Evolutionary conservation across 2,888 invertebrate species (phyloP).

Genomic region (Itoplectis maculator): DNA sequence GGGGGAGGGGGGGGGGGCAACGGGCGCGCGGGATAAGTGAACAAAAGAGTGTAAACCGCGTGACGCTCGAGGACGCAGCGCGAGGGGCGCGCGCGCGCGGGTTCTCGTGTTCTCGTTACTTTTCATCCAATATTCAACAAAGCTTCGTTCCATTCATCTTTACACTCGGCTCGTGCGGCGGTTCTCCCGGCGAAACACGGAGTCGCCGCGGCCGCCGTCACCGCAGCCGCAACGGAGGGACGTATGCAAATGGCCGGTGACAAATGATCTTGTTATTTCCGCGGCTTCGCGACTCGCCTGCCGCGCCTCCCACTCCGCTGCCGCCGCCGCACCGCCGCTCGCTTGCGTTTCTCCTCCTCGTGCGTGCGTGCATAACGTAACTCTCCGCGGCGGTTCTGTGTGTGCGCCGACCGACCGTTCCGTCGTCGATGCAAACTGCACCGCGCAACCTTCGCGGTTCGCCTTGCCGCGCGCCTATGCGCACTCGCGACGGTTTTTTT

Average conservation of each 20-base stretch:
- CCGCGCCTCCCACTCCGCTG: too few species aligned
- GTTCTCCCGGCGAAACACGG: conserved; percentile 25
- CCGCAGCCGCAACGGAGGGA: too few species aligned
- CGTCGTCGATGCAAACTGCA: conserved; percentile 13
- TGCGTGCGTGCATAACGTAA: conserved; percentile 48
- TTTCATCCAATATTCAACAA: conserved; percentile 81
- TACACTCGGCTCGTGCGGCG: conserved; percentile 65
- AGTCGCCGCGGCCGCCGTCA: too few species aligned
- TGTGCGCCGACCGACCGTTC: neutral
- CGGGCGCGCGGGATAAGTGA: conserved; percentile 17
- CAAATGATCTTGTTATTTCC: conserved; percentile 83
- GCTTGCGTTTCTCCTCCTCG: conserved; percentile 32
- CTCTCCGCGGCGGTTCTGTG: neutral
- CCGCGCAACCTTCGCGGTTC: conserved; percentile 35
- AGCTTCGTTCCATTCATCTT: conserved; percentile 81
- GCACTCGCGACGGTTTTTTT: conserved; percentile 8
- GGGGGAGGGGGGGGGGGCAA: neutral
- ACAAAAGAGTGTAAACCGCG: conserved; percentile 35
- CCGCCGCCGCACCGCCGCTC: conserved; percentile 62
- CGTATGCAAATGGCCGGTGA: conserved; percentile 82
- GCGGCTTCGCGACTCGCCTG: conserved; percentile 73
- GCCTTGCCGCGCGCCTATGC: neutral
- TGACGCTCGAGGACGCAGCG: conserved; percentile 19
- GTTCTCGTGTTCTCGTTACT: conserved; percentile 75
- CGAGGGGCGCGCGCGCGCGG: conserved; percentile 38